These are phyloP conservation scores for Sander lucioperca DNA, from an alignment of 2,113 vertebrate genomes.

Conservation along the genomic window DNA sequence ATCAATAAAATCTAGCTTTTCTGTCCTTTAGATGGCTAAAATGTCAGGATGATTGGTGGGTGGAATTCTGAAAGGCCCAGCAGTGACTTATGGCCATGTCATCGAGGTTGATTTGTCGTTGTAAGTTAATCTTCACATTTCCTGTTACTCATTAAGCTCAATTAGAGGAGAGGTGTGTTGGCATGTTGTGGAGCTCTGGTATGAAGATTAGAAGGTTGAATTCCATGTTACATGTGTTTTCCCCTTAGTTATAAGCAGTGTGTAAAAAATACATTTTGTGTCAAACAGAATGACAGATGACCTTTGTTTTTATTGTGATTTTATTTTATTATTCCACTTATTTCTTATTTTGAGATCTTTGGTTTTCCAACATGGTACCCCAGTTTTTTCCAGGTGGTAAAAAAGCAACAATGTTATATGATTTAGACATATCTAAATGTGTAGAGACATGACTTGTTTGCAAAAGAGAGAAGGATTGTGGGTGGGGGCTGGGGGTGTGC, in stretches of 20 bases:
- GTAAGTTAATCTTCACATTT: constrained; percentile 30
- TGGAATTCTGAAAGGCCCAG: background rate
- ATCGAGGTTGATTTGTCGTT: constrained; percentile 9
- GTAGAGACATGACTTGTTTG: background rate
- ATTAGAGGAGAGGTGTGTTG: constrained; percentile 36
- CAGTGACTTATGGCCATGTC: background rate
- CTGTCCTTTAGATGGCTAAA: background rate
- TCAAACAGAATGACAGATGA: background rate
- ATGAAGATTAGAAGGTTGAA: background rate
- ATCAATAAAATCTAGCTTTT: background rate
- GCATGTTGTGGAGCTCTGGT: background rate
- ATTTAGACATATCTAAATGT: background rate
- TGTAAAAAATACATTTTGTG: background rate
- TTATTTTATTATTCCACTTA: too few relatives aligned
- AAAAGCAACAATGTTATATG: background rate
- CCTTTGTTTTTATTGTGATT: background rate
- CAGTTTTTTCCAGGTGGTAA: background rate
- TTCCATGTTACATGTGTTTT: background rate
- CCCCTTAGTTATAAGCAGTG: background rate
- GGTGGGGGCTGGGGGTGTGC: background rate
- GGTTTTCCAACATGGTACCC: background rate
- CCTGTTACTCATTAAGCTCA: constrained; percentile 50
- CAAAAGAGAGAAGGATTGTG: background rate
- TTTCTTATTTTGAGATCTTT: too few relatives aligned
- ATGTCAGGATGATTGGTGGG: background rate